These are phyloP conservation scores for Ephydatia muelleri DNA, from an alignment of 37 sponge, comb jelly and placozoan genomes.

Conservation along the genomic window DNA sequence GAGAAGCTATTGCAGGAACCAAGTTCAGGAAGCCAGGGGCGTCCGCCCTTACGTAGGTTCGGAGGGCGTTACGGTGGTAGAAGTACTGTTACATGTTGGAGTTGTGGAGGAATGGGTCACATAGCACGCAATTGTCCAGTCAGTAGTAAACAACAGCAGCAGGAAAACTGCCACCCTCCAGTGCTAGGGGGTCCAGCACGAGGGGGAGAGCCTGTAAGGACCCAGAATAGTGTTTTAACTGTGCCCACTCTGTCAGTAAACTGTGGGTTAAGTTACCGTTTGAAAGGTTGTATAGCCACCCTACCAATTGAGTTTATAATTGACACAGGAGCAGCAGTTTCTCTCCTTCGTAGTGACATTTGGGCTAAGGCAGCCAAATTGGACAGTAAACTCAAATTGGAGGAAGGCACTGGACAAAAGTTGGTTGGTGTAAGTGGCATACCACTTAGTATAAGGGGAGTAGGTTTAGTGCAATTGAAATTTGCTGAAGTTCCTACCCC, in stretches of 20 bases:
- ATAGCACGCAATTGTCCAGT: slow-evolving; percentile 8
- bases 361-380: slow-evolving; percentile 17
- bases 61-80: background rate
- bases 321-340: slow-evolving; percentile 42
- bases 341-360: slow-evolving; percentile 16
- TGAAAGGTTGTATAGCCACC: slow-evolving; percentile 16
- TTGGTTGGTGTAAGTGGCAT: slow-evolving; percentile 38
- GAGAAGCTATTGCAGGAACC: background rate
- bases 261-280: background rate
- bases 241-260: no score
- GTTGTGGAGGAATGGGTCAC: slow-evolving; percentile 1
- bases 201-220: slow-evolving; percentile 11
- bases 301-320: slow-evolving; percentile 6
- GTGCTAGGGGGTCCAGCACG: background rate
- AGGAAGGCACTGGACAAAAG: background rate
- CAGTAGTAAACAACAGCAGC: background rate
- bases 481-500: no score
- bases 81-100: slow-evolving; percentile 4
- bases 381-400: background rate
- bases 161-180: slow-evolving; percentile 2
- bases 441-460: slow-evolving; percentile 8
- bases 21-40: background rate
- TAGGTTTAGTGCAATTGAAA: no score
- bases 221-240: no score
- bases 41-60: background rate